Evolutionary conservation across 2,797 vertebrate species (phyloP).

Genomic region (Apogon talboti): DNA sequence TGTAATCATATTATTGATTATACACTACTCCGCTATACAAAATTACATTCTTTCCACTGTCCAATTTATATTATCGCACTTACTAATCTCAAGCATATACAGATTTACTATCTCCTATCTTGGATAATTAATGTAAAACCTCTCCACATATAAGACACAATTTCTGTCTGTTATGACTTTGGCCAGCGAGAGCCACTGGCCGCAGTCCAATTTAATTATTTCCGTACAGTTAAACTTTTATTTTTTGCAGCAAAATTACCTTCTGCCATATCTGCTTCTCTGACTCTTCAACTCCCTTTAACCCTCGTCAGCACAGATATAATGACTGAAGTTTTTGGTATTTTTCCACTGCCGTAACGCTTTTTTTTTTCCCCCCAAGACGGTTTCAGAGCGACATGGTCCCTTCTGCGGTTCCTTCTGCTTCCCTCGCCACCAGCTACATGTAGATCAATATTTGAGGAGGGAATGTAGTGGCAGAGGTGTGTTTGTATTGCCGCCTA

Average conservation of each 20-base stretch:
- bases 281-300: slow-evolving; percentile 24
- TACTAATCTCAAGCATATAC: slow-evolving; percentile 21
- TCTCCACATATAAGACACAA: slow-evolving; percentile 13
- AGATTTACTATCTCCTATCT: slow-evolving; percentile 19
- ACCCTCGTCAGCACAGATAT: slow-evolving; percentile 18
- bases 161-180: slow-evolving; percentile 47
- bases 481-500: slow-evolving; percentile 50
- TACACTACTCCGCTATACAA: neutral
- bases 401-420: slow-evolving; percentile 12
- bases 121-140: slow-evolving; percentile 36
- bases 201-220: slow-evolving; percentile 64
- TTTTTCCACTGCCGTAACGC: neutral
- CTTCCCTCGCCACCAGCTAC: slow-evolving; percentile 29
- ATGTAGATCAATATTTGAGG: slow-evolving; percentile 78
- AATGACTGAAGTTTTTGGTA: slow-evolving; percentile 16
- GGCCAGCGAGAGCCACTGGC: slow-evolving; percentile 38
- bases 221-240: slow-evolving; percentile 54
- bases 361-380: slow-evolving; percentile 23
- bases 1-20: slow-evolving; percentile 1
- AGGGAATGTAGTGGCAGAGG: slow-evolving; percentile 37
- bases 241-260: slow-evolving; percentile 49
- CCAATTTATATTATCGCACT: slow-evolving; percentile 17
- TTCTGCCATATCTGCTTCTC: slow-evolving; percentile 6
- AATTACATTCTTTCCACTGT: slow-evolving; percentile 13
- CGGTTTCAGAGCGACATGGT: slow-evolving; percentile 17